These are phyloP conservation scores for Cosmia pyralina DNA, from an alignment of 2,888 invertebrate species.

Conservation along the genomic window DNA sequence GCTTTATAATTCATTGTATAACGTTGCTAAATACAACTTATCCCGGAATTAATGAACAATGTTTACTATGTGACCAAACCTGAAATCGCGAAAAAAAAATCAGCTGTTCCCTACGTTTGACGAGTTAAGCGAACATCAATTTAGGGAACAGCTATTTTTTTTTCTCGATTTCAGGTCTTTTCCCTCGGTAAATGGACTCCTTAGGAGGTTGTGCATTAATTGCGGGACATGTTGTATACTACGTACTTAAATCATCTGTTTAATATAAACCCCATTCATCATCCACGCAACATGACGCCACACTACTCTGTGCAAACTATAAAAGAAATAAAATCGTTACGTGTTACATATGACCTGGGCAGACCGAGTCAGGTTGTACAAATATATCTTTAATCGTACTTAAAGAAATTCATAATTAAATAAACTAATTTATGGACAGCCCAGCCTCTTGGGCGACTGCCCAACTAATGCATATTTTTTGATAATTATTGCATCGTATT, in stretches of 20 bases:
- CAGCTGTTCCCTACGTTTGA: no score
- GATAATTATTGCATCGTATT: constrained; percentile 81
- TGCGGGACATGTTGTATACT: no score
- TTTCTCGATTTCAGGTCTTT: no score
- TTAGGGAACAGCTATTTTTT: not conserved
- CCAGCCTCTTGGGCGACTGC: constrained; percentile 64
- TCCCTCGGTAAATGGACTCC: no score
- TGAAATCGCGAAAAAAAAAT: no score
- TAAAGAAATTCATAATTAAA: constrained; percentile 89
- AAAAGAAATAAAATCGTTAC: constrained; percentile 88
- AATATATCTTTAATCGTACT: constrained; percentile 87
- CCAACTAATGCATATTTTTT: constrained; percentile 81
- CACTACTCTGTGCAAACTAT: constrained; percentile 79
- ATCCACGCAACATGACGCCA: not conserved
- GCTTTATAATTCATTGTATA: no score
- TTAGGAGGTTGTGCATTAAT: no score
- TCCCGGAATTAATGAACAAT: no score
- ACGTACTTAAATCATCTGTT: not conserved
- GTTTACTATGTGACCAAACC: no score
- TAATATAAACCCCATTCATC: constrained; percentile 4
- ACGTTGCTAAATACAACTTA: no score
- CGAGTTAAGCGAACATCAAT: no score
- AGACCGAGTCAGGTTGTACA: constrained; percentile 84
- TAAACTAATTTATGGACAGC: constrained; percentile 85
- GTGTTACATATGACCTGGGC: constrained; percentile 87